Base-by-base conservation (phyloP, 2,888 invertebrate species). In the Aricia artaxerxes region DNA sequence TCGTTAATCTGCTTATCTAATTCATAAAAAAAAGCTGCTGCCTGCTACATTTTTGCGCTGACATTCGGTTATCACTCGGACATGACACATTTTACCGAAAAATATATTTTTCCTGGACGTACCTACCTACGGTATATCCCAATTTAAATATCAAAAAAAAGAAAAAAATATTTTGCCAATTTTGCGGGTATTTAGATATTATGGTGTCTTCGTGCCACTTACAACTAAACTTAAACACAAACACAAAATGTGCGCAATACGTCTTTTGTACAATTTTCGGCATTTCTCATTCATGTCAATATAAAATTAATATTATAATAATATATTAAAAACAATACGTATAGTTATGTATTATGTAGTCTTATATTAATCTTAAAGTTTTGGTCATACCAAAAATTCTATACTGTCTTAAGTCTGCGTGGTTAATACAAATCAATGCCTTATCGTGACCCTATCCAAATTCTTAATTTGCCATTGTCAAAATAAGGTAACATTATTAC, bases 251-350 rank as follows among this genome's bases (percentile, higher is more conserved):
- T 76, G 76, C 76, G 76, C 49, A n/a, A 31, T 53, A 44, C 9
- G 75, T 75, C 53, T 76, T 76, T 57, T 76, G 76, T 76, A 76
- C 76, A 76, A 76, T 76, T 76, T 53, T 76, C 49, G 5, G 49
- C 53, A 53, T 53, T 76, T 35, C 76, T 73, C 44, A 73, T 73
- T 44, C 16, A 57, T 49, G 38, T 64, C 9, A 69, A 38, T 69
- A 24, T 64, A 11, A 64, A 64, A 69, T 16, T 69, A 69, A 38
- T 69, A 69, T 69, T 69, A 64, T 69, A 69, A 31, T 35, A 35
- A 31, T 35, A 64, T 31, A 64, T 64, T 35, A 0, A 35, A 2
- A 35, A 64, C 64, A 64, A 11, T 35, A 35, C 9, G 35, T 61
- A 61, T 57, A 4, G 0, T 24, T 24, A 24, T 24, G 24, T 24